These are phyloP conservation scores for Malthinus flaveolus DNA, from an alignment of 2,888 invertebrate species.

Conservation along the genomic window DNA sequence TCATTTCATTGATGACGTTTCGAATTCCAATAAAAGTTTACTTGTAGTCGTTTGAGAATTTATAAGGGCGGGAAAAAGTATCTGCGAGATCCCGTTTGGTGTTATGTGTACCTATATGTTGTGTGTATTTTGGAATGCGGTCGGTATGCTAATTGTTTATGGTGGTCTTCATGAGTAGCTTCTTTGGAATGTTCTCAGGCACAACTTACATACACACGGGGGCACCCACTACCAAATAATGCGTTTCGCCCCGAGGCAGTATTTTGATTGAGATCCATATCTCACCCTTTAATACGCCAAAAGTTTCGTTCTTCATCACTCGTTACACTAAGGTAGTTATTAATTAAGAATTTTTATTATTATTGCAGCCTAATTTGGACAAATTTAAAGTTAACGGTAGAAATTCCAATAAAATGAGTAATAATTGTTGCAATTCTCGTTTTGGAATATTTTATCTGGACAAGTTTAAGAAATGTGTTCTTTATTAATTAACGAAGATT, in stretches of 20 bases:
- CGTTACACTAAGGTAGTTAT: too few species aligned
- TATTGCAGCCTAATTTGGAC: too few species aligned
- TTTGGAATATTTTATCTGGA: too few species aligned
- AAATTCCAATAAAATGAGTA: too few species aligned
- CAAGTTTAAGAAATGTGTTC: too few species aligned
- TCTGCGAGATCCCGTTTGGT: slow-evolving; percentile 27
- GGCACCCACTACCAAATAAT: slow-evolving; percentile 27
- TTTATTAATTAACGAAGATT: too few species aligned
- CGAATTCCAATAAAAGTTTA: slow-evolving; percentile 10
- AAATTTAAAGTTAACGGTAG: too few species aligned
- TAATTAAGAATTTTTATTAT: too few species aligned
- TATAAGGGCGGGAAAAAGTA: slow-evolving; percentile 16
- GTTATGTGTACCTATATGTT: not conserved
- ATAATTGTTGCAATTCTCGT: too few species aligned
- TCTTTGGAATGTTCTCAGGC: slow-evolving; percentile 30
- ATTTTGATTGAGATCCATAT: slow-evolving; percentile 15
- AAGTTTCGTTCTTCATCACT: too few species aligned
- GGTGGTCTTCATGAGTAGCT: slow-evolving; percentile 25
- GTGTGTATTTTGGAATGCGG: slow-evolving; percentile 32
- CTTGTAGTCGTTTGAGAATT: not conserved
- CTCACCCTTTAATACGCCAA: slow-evolving; percentile 3
- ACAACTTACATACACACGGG: slow-evolving; percentile 2
- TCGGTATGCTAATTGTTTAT: slow-evolving; percentile 32
- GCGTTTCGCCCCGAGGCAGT: slow-evolving; percentile 16
- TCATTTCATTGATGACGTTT: slow-evolving; percentile 17